Evolutionary conservation across 2,113 vertebrate species (phyloP).

Genomic region (Sylvilagus bachmani): DNA sequence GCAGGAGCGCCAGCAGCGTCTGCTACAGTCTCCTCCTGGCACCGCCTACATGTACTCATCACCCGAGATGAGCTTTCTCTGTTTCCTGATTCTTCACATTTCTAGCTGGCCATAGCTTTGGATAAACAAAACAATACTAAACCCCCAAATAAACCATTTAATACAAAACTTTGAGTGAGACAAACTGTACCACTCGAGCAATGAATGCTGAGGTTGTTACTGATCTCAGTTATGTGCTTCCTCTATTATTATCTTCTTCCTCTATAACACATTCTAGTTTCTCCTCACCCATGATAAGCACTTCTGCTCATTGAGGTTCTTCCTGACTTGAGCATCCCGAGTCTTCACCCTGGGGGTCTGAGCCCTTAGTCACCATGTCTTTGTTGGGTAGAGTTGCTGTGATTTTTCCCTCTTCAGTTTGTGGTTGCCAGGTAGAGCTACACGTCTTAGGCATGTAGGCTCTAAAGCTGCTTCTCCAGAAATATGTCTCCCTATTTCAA

Average conservation of each 20-base stretch:
- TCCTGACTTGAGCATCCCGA: neutral
- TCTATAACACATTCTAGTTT: neutral
- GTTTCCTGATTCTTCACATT: neutral
- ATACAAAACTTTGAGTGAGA: neutral
- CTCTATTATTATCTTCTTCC: neutral
- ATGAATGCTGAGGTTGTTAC: neutral
- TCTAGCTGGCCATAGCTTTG: neutral
- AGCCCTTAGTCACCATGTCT: neutral
- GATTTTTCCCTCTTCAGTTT: neutral
- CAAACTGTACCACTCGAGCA: neutral
- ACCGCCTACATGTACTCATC: neutral
- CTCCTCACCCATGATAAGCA: neutral
- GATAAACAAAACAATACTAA: neutral
- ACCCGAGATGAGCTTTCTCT: neutral
- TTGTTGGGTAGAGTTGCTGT: neutral
- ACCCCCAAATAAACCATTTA: neutral
- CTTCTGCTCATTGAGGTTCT: neutral
- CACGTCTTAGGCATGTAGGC: neutral
- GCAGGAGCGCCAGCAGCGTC: neutral
- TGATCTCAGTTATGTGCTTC: neutral
- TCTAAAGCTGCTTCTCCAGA: neutral
- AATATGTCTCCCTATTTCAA: neutral
- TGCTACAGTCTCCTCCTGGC: neutral
- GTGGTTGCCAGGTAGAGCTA: neutral
- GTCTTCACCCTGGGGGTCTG: neutral